Evolutionary conservation across 2,113 vertebrate genomes (phyloP).

Genomic region (Micronycteris hirsuta): DNA sequence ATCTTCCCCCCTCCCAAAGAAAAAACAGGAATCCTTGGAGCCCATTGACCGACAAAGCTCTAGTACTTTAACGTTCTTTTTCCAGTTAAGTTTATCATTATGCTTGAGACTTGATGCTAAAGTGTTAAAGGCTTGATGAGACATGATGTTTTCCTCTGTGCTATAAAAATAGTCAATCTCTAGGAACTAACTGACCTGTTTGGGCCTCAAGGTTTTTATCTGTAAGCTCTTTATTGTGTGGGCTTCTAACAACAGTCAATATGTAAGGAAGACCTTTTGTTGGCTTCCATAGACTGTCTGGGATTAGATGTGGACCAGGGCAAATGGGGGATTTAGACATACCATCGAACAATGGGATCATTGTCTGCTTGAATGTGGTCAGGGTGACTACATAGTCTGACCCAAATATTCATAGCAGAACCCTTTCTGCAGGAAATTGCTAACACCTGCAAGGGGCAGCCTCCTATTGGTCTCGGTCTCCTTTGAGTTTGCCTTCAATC

Average conservation of each 20-base stretch:
- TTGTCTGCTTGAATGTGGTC: neutral
- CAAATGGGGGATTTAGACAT: neutral
- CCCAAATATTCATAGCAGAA: neutral
- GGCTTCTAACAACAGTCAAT: neutral
- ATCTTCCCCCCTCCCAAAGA: neutral
- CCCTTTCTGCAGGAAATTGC: neutral
- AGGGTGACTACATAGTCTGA: neutral
- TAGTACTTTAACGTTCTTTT: neutral
- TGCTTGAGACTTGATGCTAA: neutral
- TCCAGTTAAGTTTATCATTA: neutral
- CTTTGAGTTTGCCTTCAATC: neutral
- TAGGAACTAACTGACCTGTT: neutral
- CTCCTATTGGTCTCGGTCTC: neutral
- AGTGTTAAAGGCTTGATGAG: constrained; percentile 48
- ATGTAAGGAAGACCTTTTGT: constrained; percentile 38
- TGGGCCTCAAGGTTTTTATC: neutral
- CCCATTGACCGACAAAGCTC: neutral
- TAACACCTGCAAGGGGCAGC: neutral
- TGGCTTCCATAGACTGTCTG: neutral
- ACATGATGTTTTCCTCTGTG: neutral
- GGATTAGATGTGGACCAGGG: neutral
- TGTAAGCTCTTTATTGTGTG: neutral
- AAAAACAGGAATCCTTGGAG: neutral
- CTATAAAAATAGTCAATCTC: constrained; percentile 47
- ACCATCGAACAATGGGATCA: neutral